phyloP scores from a whole-genome alignment of 2,888 invertebrate genomes.

The Kuschelorhynchus macadamiae region DNA sequence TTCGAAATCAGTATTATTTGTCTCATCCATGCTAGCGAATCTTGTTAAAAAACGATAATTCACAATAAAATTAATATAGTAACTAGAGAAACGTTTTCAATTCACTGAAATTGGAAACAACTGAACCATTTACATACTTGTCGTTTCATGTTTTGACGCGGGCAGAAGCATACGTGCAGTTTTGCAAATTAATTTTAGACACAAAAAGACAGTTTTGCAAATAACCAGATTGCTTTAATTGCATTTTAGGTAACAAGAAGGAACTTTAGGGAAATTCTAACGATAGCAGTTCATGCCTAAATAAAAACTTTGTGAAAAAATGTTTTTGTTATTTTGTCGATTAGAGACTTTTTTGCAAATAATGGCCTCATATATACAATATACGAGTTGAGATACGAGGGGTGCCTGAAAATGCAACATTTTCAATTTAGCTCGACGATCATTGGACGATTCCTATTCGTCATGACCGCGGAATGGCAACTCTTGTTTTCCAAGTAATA shows the following conservation, averaged over 20 bases:
- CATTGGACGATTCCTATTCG: too few relatives aligned
- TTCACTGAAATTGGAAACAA: slow-evolving; percentile 1
- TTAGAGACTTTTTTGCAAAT: slow-evolving; percentile 7
- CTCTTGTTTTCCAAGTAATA: too few relatives aligned
- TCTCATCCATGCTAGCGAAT: neutral
- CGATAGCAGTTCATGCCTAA: neutral
- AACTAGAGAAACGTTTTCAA: neutral
- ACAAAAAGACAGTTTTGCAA: neutral
- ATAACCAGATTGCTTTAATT: neutral
- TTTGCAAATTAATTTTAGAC: neutral
- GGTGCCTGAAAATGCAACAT: too few relatives aligned
- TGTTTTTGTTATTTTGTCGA: neutral
- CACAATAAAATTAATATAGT: neutral
- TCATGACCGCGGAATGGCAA: too few relatives aligned
- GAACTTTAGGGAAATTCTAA: neutral
- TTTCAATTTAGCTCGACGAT: too few relatives aligned
- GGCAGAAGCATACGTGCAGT: neutral
- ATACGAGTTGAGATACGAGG: too few relatives aligned
- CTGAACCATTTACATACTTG: too few relatives aligned
- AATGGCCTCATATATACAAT: too few relatives aligned
- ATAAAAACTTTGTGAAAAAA: neutral
- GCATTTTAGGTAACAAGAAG: neutral
- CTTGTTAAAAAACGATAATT: neutral
- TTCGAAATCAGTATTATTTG: neutral
- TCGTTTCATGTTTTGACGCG: neutral